A percentile compares a stretch with the other conserved stretches of the same genome.
These are phyloP conservation scores for Callosobruchus maculatus DNA, from an alignment of 2,888 invertebrate species.

Conservation along the genomic window DNA sequence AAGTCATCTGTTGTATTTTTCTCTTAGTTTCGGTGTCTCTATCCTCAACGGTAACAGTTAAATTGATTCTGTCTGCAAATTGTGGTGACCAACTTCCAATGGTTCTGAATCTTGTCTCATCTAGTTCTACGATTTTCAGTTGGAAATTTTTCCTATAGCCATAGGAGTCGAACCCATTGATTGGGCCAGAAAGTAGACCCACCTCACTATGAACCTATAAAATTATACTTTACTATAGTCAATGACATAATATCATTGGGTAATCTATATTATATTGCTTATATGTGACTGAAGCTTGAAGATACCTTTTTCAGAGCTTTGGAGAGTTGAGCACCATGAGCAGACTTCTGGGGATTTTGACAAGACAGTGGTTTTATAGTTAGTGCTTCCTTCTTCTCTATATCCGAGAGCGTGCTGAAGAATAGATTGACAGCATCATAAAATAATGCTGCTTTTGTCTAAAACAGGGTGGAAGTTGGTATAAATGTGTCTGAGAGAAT, in stretches of 20 bases:
- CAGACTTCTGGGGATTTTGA: slow-evolving; percentile 27
- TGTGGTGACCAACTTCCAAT: slow-evolving; percentile 51
- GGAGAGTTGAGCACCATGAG: slow-evolving; percentile 40
- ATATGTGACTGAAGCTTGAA: background rate
- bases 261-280: too few relatives aligned
- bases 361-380: slow-evolving; percentile 34
- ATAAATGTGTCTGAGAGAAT: too few relatives aligned
- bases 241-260: too few relatives aligned
- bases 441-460: slow-evolving; percentile 65
- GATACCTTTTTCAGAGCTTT: slow-evolving; percentile 39
- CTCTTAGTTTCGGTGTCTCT: slow-evolving; percentile 48
- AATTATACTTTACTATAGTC: too few relatives aligned
- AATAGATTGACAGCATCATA: slow-evolving; percentile 69
- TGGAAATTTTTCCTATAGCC: slow-evolving; percentile 56
- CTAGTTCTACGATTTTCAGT: slow-evolving; percentile 64
- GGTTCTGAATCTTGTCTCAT: slow-evolving; percentile 48
- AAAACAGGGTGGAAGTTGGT: slow-evolving; percentile 30
- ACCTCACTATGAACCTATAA: slow-evolving; percentile 16
- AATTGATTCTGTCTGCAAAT: slow-evolving; percentile 32
- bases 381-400: slow-evolving; percentile 33
- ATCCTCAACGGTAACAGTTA: slow-evolving; percentile 42
- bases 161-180: slow-evolving; percentile 58
- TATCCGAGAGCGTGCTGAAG: slow-evolving; percentile 52
- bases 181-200: slow-evolving; percentile 29
- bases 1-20: slow-evolving; percentile 52